These are phyloP conservation scores for Calonectris borealis DNA, from an alignment of 2,113 vertebrate species.

Conservation along the genomic window DNA sequence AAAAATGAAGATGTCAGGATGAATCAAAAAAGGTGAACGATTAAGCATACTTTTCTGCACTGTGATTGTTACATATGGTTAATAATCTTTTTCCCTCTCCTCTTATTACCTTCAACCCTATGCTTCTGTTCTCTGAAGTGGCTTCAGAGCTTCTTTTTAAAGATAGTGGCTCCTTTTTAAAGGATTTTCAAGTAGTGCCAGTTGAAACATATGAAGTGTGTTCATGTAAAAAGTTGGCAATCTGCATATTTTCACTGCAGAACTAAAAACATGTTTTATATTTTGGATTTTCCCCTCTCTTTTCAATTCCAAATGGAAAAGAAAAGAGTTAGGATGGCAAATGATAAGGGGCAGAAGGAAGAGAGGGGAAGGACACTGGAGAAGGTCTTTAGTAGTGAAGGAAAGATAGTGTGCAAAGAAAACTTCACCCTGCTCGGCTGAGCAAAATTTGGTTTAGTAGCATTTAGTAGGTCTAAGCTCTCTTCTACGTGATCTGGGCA, in stretches of 20 bases:
- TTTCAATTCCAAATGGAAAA: not conserved
- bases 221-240: not conserved
- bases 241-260: not conserved
- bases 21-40: not conserved
- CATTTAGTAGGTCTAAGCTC: not conserved
- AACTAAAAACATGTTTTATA: not conserved
- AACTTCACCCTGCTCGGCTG: not conserved
- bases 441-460: not conserved
- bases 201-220: fast-evolving
- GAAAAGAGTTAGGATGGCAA: not conserved
- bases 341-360: not conserved
- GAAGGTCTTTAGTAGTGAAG: not conserved
- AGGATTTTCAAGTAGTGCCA: not conserved
- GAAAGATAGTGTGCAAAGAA: not conserved
- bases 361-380: not conserved
- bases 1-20: not conserved
- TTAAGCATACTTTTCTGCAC: not conserved
- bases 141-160: not conserved
- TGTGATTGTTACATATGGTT: not conserved
- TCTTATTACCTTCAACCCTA: not conserved
- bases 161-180: not conserved
- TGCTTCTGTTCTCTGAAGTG: not conserved
- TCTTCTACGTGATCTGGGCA: not conserved
- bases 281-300: not conserved
- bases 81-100: not conserved